Evolutionary conservation across 1,140 invertebrate species (phyloP), one percentile per base, ranked within the genome.

Genomic region (Listronotus bonariensis): DNA sequence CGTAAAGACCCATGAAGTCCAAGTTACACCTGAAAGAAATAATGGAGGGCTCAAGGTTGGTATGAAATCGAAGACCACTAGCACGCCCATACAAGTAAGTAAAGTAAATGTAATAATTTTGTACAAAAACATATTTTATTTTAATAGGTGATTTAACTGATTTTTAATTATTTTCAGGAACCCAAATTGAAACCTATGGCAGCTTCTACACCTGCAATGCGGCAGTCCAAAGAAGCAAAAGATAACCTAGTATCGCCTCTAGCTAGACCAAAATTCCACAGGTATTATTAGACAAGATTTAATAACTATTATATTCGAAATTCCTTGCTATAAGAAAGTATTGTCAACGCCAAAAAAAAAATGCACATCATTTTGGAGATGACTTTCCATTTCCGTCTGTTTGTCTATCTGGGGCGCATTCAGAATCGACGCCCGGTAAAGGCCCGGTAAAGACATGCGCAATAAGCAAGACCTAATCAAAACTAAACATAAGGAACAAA

Each of bases 161-260:
- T 14, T 17, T n/a, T 17, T 45, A 45, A 45, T 45, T 2, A 6
- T 53, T 53, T n/a, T 41, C 17, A 53, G 51, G 51, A 53, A 18
- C 51, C 51, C 14, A 53, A 53, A 36, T n/a, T 53, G 6, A 53
- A 53, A 53, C 51, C 51, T 36, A 18, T 53, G 51, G 51, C 51
- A 15, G 12, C 51, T n/a, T 53, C 51, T 17, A 53, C 51, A 2
- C 51, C 51, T 18, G 12, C 31, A 3, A 10, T 26, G 15, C 51
- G 51, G 32, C 51, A 41, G 31, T 36, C 26, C 1, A 53, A 53
- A 26, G 32, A 38, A 6, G 6, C 32, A 36, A 53, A 53, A n/a
- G 26, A 53, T 17, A 17, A 18, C 17, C 6, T 12, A 36, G 9
- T 36, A 6, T 53, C 51, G 7, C 12, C 51, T 41, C n/a, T 26